Evolutionary conservation across 2,113 vertebrate genomes (phyloP).

Genomic region (Lophotis ruficrista): DNA sequence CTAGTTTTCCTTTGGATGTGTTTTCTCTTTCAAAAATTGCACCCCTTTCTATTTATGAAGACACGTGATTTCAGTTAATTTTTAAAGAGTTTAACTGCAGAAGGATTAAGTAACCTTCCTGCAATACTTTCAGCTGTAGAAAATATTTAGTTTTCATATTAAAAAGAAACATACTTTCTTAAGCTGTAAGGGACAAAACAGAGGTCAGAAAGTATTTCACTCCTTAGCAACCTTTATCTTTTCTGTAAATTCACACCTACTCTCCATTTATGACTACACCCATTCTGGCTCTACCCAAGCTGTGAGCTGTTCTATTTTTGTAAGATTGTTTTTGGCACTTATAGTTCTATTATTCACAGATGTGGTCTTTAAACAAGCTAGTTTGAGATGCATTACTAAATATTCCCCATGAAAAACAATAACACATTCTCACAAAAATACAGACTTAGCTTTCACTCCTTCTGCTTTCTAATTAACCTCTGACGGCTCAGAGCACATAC

Average conservation of each 20-base stretch:
- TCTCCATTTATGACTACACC: background rate
- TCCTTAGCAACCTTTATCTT: background rate
- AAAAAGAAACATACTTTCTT: background rate
- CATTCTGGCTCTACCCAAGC: background rate
- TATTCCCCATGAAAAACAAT: background rate
- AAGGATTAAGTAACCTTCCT: background rate
- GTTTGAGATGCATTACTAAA: background rate
- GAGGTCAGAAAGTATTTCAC: background rate
- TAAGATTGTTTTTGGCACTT: background rate
- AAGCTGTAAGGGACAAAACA: background rate
- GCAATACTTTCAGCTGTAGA: background rate
- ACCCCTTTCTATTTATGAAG: background rate
- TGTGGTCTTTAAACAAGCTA: background rate
- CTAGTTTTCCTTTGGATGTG: background rate
- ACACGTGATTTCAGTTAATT: background rate
- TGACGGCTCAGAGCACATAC: background rate
- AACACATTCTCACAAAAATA: background rate
- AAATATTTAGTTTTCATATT: background rate
- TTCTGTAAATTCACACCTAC: background rate
- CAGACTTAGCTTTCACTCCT: background rate
- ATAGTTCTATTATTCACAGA: background rate
- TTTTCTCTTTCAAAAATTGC: background rate
- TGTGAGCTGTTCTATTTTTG: background rate
- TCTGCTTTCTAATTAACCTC: slow-evolving; percentile 1
- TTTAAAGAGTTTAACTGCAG: background rate